Evolutionary conservation across 2,113 vertebrate genomes (phyloP).

Genomic region (Amphiprion ocellaris): DNA sequence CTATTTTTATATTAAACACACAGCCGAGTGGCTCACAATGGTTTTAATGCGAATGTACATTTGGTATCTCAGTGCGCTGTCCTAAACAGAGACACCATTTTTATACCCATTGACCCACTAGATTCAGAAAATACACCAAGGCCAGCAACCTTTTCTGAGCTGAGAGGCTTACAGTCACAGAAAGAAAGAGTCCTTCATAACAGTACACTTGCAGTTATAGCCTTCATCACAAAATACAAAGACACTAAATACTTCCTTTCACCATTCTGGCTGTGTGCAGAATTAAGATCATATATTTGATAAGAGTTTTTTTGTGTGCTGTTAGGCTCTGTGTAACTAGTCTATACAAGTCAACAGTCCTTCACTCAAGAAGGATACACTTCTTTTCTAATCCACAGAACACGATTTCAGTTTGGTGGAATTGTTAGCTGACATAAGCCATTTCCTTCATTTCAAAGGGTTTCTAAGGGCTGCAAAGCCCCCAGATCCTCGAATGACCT

Average conservation of each 20-base stretch:
- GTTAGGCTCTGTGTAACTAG: slow-evolving; percentile 21
- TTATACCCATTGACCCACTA: slow-evolving; percentile 29
- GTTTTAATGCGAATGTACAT: slow-evolving; percentile 23
- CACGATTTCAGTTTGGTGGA: slow-evolving; percentile 57
- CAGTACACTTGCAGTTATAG: slow-evolving; percentile 22
- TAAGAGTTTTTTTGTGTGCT: slow-evolving; percentile 22
- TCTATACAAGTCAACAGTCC: slow-evolving; percentile 33
- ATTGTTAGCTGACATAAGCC: slow-evolving; percentile 61
- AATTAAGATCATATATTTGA: slow-evolving; percentile 32
- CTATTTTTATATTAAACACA: slow-evolving; percentile 57
- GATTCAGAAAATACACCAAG: slow-evolving; percentile 33
- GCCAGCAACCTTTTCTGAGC: slow-evolving; percentile 28
- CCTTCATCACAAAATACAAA: slow-evolving; percentile 36
- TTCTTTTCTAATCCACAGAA: slow-evolving; percentile 57
- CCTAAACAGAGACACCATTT: slow-evolving; percentile 29
- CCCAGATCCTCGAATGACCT: slow-evolving; percentile 59
- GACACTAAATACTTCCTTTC: slow-evolving; percentile 25
- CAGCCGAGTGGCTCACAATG: slow-evolving; percentile 8
- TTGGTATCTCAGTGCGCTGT: slow-evolving; percentile 7
- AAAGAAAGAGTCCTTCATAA: slow-evolving; percentile 23
- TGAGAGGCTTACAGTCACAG: slow-evolving; percentile 29
- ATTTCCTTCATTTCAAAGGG: slow-evolving; percentile 62
- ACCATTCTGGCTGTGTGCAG: neutral
- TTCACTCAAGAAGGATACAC: slow-evolving; percentile 30
- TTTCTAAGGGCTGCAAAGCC: slow-evolving; percentile 59